Base-by-base conservation (phyloP, 2,888 invertebrate species). In the Synergus itoensis region DNA sequence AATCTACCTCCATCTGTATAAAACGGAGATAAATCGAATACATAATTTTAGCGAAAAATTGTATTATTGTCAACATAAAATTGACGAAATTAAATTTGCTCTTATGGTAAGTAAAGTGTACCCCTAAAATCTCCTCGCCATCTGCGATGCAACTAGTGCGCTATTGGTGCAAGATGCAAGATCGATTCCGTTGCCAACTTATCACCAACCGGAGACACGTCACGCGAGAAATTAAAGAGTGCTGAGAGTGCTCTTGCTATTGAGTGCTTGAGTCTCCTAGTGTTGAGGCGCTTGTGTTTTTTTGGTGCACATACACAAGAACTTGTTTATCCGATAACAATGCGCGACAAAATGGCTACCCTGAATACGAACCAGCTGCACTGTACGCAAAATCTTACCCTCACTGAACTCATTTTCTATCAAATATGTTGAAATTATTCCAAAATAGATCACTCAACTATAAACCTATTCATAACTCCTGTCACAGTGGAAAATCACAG, bases 301-400 rank as follows among this genome's bases (percentile, higher is more conserved):
- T 69, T 73, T 73, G n/a, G 53, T 73, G 69, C 28, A 73, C 48
- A 73, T 53, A 36, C 36, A 53, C 73, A 53, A 53, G 41, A 84
- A 83, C 73, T 91, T 91, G 91, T 91, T 91, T 91, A 91, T 91
- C 84, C 85, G 86, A 87, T 86, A 87, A 87, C 86, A 88, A 88
- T 73, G 73, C 73, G 87, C 86, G 87, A 89, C 89, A 90, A 90
- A 88, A 91, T 91, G 90, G 90, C 89, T 84, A 73, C 73, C 73
- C 36, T 53, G 21, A 21, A 73, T 53, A 36, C 36, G 16, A 73
- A 73, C 36, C 48, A 73, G 48, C 36, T 53, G 40, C 73, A 73
- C 36, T 73, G 3, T 11, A 48, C 11, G 9, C 36, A 4, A 69
- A 69, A 45, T 21, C 28, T 69, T 48, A 28, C 21, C 36, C n/a